Percentiles rank a stretch among this genome's conserved stretches.
Conservation (phyloP, 2,888 invertebrate genomes). For the Eupeodes luniger region DNA sequence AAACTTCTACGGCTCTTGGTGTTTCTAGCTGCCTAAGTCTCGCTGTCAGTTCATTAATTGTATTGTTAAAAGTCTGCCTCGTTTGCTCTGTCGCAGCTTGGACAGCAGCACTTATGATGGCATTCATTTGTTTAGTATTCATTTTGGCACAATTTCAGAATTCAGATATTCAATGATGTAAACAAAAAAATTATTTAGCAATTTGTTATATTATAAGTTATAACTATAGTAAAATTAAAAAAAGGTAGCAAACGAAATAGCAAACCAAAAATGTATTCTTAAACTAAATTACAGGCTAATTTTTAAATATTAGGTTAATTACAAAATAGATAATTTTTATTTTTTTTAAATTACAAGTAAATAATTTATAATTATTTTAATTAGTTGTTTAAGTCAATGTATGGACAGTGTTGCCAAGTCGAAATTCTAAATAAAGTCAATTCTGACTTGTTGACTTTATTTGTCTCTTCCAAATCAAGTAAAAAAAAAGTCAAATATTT, state of each 20-base stretch:
- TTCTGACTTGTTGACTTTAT: too few relatives aligned
- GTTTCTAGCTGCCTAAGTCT: constrained; percentile 10
- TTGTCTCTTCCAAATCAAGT: too few relatives aligned
- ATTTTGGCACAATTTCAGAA: neutral
- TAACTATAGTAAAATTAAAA: too few relatives aligned
- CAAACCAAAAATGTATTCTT: neutral
- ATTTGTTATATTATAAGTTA: neutral
- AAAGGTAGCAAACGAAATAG: neutral
- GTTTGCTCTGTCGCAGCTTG: constrained; percentile 22
- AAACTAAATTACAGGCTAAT: neutral
- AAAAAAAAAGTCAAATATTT: too few relatives aligned
- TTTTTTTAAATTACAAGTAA: neutral
- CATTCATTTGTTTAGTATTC: constrained; percentile 10
- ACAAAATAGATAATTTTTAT: neutral
- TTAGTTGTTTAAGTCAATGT: neutral
- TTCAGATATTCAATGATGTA: neutral
- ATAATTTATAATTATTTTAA: neutral
- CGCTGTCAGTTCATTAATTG: constrained; percentile 7
- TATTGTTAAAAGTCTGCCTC: neutral
- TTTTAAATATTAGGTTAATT: neutral
- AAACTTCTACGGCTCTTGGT: neutral
- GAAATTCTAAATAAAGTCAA: too few relatives aligned
- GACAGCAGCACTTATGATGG: neutral
- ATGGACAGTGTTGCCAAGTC: too few relatives aligned
- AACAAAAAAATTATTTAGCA: neutral